Evolutionary conservation across 1,140 invertebrate species (phyloP).

Genomic region (Musca vetustissima): DNA sequence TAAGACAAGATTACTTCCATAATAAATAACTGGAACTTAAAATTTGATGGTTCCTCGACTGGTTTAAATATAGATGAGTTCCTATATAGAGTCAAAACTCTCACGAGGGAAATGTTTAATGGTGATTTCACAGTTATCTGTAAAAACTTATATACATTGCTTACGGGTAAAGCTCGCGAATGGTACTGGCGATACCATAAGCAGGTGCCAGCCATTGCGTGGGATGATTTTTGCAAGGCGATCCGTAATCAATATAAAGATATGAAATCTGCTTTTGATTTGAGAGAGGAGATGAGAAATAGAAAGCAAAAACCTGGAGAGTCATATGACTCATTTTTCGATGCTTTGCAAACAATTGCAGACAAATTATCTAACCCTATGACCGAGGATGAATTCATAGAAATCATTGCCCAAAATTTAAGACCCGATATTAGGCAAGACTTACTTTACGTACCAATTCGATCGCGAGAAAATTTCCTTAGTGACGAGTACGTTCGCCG

Average conservation of each 20-base stretch:
- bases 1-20: not conserved
- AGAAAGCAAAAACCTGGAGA: not conserved
- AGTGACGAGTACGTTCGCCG: too few relatives aligned
- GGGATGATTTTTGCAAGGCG: not conserved
- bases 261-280: too few relatives aligned
- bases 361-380: too few relatives aligned
- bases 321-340: conserved; percentile 4
- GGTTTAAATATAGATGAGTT: not conserved
- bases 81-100: not conserved
- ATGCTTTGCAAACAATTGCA: not conserved
- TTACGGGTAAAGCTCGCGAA: not conserved
- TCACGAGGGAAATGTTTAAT: conserved; percentile 5
- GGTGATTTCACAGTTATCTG: conserved; percentile 16
- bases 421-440: too few relatives aligned
- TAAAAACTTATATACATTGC: conserved; percentile 13
- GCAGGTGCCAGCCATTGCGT: not conserved
- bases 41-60: conserved; percentile 2
- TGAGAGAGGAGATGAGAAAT: not conserved
- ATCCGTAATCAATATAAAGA: too few relatives aligned
- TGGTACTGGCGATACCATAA: not conserved
- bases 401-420: too few relatives aligned
- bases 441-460: too few relatives aligned
- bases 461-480: too few relatives aligned
- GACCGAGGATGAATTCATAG: too few relatives aligned
- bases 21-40: conserved; percentile 21